phyloP scores from a whole-genome alignment of 2,797 vertebrate genomes.

The Hybognathus amarus region DNA sequence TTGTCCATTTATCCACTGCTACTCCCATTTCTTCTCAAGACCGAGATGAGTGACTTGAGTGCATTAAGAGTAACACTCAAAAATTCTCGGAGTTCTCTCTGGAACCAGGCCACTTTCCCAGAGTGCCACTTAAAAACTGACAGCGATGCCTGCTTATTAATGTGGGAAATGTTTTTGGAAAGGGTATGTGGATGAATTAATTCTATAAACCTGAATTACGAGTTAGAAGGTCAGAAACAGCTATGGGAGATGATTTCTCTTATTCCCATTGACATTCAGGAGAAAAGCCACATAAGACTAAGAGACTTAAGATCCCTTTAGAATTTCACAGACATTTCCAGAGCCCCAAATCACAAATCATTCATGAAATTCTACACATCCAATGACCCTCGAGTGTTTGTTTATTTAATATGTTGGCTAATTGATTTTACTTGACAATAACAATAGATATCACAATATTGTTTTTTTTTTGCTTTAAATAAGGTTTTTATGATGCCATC shows the following conservation, averaged over 20 bases:
- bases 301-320: too few species aligned
- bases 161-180: conserved; percentile 54
- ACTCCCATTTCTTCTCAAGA: conserved; percentile 8
- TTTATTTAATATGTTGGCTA: background rate
- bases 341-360: background rate
- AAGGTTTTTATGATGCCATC: background rate
- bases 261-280: too few species aligned
- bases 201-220: conserved; percentile 48
- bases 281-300: too few species aligned
- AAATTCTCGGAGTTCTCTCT: conserved; percentile 46
- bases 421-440: too few species aligned
- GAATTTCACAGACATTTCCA: background rate
- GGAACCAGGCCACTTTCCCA: conserved; percentile 58
- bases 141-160: conserved; percentile 41
- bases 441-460: too few species aligned
- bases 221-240: conserved; percentile 48
- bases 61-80: conserved; percentile 41
- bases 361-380: background rate
- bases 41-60: conserved; percentile 2
- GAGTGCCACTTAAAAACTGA: conserved; percentile 48
- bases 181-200: conserved; percentile 41
- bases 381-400: background rate
- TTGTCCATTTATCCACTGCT: background rate
- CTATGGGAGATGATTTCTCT: conserved; percentile 44
- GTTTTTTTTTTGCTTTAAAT: background rate